These are phyloP conservation scores for Riparia riparia DNA, from an alignment of 2,113 vertebrate genomes.

Conservation along the genomic window DNA sequence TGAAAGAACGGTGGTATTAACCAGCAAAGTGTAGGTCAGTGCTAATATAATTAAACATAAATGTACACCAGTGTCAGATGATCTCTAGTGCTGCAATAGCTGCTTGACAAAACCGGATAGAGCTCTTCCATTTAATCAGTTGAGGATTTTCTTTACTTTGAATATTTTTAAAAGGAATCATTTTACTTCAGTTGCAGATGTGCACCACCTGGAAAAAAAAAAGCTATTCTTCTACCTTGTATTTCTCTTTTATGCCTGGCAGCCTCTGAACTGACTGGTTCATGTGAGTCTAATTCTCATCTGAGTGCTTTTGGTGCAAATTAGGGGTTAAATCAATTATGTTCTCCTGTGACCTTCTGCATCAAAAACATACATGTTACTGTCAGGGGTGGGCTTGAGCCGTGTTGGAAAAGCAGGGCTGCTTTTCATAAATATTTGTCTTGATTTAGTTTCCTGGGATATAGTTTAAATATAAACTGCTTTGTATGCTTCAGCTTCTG, in stretches of 20 bases:
- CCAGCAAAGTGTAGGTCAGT: neutral
- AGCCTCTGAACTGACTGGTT: neutral
- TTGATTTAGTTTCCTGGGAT: constrained; percentile 52
- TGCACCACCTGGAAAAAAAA: rapidly evolving
- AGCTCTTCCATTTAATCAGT: neutral
- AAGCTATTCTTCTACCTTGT: neutral
- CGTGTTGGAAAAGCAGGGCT: neutral
- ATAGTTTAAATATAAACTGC: constrained; percentile 7
- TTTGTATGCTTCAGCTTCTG: neutral
- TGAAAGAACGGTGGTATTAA: neutral
- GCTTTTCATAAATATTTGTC: constrained; percentile 52
- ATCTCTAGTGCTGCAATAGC: neutral
- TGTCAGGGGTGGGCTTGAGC: neutral
- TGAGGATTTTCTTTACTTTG: neutral
- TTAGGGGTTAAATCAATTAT: constrained; percentile 17
- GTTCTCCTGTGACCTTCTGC: neutral
- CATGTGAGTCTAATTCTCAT: neutral
- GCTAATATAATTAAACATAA: neutral
- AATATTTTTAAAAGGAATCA: neutral
- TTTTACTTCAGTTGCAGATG: neutral
- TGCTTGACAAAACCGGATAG: neutral
- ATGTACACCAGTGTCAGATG: neutral
- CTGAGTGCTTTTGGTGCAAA: neutral
- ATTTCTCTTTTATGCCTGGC: neutral
- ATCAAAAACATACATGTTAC: neutral